Conservation (phyloP, 2,113 vertebrate genomes). For the Megaleporinus macrocephalus region DNA sequence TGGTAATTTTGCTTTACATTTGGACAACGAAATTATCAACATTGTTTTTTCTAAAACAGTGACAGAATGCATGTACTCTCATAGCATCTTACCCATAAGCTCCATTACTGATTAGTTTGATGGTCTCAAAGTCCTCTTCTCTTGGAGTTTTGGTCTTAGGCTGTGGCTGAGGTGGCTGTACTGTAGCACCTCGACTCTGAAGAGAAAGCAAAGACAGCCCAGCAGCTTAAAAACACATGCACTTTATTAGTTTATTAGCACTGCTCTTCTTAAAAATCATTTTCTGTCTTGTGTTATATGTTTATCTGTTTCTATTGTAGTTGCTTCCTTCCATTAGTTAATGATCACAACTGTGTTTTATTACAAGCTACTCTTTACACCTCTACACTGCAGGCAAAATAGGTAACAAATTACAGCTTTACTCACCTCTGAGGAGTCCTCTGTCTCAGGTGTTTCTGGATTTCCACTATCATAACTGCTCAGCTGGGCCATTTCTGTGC, state of each 20-base stretch:
- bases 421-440: conserved; percentile 90
- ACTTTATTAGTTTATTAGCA: not conserved
- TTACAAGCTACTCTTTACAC: too few relatives aligned
- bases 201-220: conserved; percentile 19
- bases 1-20: not conserved
- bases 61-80: not conserved
- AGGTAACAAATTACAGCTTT: too few relatives aligned
- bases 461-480: conserved; percentile 92
- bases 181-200: conserved; percentile 80
- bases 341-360: too few relatives aligned
- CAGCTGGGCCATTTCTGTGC: conserved; percentile 95
- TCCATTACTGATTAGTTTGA: conserved; percentile 98
- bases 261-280: too few relatives aligned
- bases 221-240: not conserved
- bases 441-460: conserved; percentile 92
- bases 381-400: too few relatives aligned
- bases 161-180: conserved; percentile 71
- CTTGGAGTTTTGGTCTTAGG: conserved; percentile 87
- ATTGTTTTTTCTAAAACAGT: too few relatives aligned
- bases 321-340: too few relatives aligned
- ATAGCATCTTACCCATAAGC: conserved; percentile 86
- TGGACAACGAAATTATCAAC: not conserved
- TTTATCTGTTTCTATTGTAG: too few relatives aligned
- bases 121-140: conserved; percentile 96
- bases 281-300: too few relatives aligned